These are phyloP conservation scores for Sphenopsis melanotis DNA, from an alignment of 2,797 vertebrate species.

Conservation along the genomic window DNA sequence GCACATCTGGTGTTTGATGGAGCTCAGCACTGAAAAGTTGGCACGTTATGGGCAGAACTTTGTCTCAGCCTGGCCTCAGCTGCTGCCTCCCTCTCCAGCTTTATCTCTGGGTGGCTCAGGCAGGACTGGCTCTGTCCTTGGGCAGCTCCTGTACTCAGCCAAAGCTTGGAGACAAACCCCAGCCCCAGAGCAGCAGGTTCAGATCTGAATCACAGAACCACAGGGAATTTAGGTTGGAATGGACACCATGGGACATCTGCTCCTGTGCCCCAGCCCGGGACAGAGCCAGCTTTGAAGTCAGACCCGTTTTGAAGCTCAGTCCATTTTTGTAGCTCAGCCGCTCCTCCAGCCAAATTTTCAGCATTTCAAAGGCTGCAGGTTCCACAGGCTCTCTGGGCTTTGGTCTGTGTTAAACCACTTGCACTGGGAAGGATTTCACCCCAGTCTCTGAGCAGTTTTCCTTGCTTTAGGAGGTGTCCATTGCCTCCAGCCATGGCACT, in stretches of 20 bases:
- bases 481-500: not conserved
- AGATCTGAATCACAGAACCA: not conserved
- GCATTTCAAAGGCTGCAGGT: not conserved
- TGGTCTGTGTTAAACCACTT: not conserved
- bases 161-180: accelerated
- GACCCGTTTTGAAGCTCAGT: not conserved
- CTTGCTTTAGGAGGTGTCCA: not conserved
- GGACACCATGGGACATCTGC: not conserved
- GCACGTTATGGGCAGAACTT: accelerated
- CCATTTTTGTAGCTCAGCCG: not conserved
- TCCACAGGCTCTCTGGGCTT: not conserved
- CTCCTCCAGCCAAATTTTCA: not conserved
- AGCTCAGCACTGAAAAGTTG: not conserved
- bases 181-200: not conserved
- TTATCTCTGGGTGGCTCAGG: not conserved
- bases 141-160: accelerated
- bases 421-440: not conserved
- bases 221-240: not conserved
- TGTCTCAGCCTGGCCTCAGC: not conserved
- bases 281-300: not conserved
- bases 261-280: not conserved
- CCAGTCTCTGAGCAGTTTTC: not conserved
- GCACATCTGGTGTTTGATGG: not conserved
- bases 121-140: not conserved
- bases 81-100: not conserved